A percentile compares a stretch with the other conserved stretches of the same genome.
phyloP scores from a whole-genome alignment of 2,113 vertebrate species.

The Herpailurus yagouaroundi region DNA sequence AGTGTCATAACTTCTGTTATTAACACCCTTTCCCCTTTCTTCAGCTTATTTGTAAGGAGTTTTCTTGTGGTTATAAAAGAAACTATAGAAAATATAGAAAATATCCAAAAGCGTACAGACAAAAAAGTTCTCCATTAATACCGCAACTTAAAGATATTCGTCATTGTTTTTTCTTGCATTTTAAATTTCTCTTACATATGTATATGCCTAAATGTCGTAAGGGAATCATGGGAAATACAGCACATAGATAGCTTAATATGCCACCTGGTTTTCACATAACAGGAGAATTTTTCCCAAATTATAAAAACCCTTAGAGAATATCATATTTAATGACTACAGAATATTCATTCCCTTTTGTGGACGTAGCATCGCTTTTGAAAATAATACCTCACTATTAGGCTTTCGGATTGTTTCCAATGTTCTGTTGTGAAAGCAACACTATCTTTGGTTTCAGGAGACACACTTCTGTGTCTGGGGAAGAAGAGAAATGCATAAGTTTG shows the following conservation, averaged over 20 bases:
- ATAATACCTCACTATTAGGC: not conserved
- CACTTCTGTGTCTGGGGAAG: not conserved
- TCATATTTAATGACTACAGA: not conserved
- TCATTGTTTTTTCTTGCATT: not conserved
- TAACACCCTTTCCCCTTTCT: not conserved
- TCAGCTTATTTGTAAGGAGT: not conserved
- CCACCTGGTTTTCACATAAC: not conserved
- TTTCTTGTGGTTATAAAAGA: not conserved
- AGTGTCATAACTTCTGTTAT: not conserved
- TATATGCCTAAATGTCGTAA: not conserved
- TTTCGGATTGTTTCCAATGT: not conserved
- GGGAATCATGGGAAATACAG: not conserved
- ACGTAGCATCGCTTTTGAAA: not conserved
- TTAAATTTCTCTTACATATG: not conserved
- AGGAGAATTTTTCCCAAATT: not conserved
- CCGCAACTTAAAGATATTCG: not conserved
- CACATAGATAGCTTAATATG: not conserved
- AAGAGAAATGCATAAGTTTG: not conserved
- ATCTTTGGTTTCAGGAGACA: not conserved
- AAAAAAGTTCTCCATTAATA: not conserved
- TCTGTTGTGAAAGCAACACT: not conserved
- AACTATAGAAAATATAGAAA: not conserved
- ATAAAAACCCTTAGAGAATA: not conserved
- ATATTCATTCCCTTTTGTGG: not conserved
- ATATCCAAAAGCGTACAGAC: not conserved